phyloP scores from a whole-genome alignment of 2,888 invertebrate genomes.

The Cataglyphis cursor region DNA sequence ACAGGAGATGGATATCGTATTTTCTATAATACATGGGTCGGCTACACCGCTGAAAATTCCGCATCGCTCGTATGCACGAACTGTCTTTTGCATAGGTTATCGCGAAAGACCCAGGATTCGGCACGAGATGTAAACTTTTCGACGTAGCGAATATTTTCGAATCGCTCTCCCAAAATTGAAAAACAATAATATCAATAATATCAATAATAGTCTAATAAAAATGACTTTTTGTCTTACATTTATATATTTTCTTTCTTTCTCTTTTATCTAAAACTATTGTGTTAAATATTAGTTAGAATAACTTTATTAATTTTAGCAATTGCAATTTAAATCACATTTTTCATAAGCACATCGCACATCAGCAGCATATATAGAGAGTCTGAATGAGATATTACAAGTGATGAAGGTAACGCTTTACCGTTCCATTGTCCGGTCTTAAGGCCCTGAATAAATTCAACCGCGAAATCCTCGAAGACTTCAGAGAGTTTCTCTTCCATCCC shows the following conservation, averaged over 20 bases:
- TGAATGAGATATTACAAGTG: constrained; percentile 9
- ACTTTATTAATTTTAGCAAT: background rate
- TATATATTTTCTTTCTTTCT: background rate
- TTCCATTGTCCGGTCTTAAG: background rate
- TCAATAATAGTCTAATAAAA: background rate
- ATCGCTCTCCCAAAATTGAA: background rate
- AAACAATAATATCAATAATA: constrained; percentile 3
- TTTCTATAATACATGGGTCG: constrained; percentile 75
- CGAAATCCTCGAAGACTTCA: constrained; percentile 2
- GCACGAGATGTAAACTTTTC: constrained; percentile 26
- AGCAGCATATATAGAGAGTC: background rate
- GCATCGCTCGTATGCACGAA: constrained; percentile 64
- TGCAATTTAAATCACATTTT: background rate
- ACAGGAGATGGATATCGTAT: constrained; percentile 78
- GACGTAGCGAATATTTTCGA: background rate
- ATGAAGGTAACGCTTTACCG: background rate
- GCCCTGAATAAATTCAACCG: constrained; percentile 12
- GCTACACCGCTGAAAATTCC: constrained; percentile 72
- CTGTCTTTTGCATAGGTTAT: constrained; percentile 78
- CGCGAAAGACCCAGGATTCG: constrained; percentile 68
- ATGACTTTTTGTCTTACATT: background rate
- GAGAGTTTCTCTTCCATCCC: background rate
- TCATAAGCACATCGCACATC: background rate
- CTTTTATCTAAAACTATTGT: background rate
- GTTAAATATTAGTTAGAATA: background rate